These are phyloP conservation scores for Ophioderma brevispina DNA, from an alignment of 35 echinoderm and acorn worm species.

Conservation along the genomic window DNA sequence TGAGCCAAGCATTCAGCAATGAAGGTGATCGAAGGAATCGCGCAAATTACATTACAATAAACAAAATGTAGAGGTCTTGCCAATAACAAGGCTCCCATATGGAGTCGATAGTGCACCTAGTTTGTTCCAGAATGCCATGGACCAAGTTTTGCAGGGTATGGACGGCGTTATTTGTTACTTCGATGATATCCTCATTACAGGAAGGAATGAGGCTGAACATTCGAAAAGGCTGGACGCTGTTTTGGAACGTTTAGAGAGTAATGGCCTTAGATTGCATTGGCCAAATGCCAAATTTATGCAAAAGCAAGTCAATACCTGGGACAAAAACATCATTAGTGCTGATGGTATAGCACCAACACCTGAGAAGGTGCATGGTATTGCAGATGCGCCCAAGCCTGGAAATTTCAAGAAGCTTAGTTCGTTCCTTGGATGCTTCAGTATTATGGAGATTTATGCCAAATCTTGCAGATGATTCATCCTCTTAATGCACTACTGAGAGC, in stretches of 20 bases:
- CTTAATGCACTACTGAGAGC: too few species aligned
- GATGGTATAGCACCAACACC: slow-evolving; percentile 45
- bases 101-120: slow-evolving; percentile 41
- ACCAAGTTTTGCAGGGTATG: slow-evolving; percentile 36
- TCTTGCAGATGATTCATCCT: too few species aligned
- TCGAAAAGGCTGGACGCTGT: too few species aligned
- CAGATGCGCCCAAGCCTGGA: slow-evolving; percentile 13
- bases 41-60: slow-evolving; percentile 47
- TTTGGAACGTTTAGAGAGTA: slow-evolving; percentile 23
- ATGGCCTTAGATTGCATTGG: slow-evolving; percentile 30
- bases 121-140: slow-evolving; percentile 51
- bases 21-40: slow-evolving; percentile 20
- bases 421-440: slow-evolving; percentile 68
- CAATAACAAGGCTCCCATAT: slow-evolving; percentile 41
- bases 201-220: not conserved
- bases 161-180: slow-evolving; percentile 20
- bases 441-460: slow-evolving; percentile 65
- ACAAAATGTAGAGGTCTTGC: slow-evolving; percentile 44
- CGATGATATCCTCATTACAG: slow-evolving; percentile 46
- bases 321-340: slow-evolving; percentile 56
- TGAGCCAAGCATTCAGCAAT: not conserved
- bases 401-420: slow-evolving; percentile 54
- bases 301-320: slow-evolving; percentile 52
- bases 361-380: slow-evolving; percentile 9
- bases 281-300: slow-evolving; percentile 52